These are phyloP conservation scores for Lepidurus couesii DNA, from an alignment of 1,140 invertebrate genomes.

Conservation along the genomic window DNA sequence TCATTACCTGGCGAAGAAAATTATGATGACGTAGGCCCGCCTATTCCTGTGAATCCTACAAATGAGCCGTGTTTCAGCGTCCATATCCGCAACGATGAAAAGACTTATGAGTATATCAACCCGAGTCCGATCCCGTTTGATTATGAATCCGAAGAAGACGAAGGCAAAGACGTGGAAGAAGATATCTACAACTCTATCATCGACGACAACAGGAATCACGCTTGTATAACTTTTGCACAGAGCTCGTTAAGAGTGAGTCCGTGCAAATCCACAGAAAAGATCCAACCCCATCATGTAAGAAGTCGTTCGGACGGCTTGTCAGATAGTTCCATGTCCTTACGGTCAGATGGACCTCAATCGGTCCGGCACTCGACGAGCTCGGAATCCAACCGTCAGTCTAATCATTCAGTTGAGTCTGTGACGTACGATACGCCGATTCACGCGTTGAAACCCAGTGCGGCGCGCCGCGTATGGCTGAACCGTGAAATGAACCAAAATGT, in stretches of 20 bases:
- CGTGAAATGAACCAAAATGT: not conserved
- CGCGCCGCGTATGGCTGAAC: not conserved
- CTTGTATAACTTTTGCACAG: not conserved
- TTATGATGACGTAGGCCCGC: slow-evolving; percentile 8
- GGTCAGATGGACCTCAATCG: not conserved
- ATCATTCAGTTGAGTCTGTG: not conserved
- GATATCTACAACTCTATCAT: not conserved
- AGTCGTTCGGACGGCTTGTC: slow-evolving; percentile 1
- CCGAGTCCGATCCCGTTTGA: not conserved
- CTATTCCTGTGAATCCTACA: not conserved
- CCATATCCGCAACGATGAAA: not conserved
- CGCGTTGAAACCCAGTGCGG: not conserved
- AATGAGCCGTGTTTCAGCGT: slow-evolving; percentile 1
- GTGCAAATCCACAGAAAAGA: not conserved
- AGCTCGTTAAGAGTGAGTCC: not conserved
- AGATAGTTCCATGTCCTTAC: not conserved
- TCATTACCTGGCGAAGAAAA: slow-evolving; percentile 2
- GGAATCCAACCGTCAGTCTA: slow-evolving; percentile 10
- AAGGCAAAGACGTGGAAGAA: not conserved
- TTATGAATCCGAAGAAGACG: slow-evolving; percentile 4
- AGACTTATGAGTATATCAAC: not conserved
- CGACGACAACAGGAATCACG: not conserved
- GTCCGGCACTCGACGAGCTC: slow-evolving; percentile 12
- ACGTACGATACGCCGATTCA: not conserved
- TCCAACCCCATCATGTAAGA: not conserved